Base-by-base conservation (phyloP, 2,113 vertebrate genomes). In the Brienomyrus longianalis region DNA sequence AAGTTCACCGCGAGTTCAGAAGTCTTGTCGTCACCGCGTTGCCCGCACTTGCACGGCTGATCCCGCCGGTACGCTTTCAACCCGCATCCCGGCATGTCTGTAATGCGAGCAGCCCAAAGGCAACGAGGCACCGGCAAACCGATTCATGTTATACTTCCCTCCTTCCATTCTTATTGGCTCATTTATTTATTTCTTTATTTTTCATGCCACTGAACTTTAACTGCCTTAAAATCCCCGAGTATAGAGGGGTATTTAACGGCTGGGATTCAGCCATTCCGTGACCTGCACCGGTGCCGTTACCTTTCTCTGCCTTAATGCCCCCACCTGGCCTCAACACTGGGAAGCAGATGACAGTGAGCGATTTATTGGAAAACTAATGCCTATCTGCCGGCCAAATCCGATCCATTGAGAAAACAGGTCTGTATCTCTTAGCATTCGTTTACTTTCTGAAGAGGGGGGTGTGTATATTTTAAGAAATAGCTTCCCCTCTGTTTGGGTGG, bases 91-190 rank as follows among this genome's bases (percentile, higher is more conserved):
- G 48, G 84, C 10, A 11, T 85, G 15, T 50, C 39, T 86, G 84
- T 86, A 50, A 86, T 84, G 83, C 47, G 21, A 84, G 83, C 83
- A 86, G 43, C 83, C 83, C 48, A 85, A 50, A 85, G 83, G 47
- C 83, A 48, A 23, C 23, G 23, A 85, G 47, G 45, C 83, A 85
- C 47, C 43, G 83, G 83, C 83, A n/a, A 51, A 35, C 50, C 15
- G n/a, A 31, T 54, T 54, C 51, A 56, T 35, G 11, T 51, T 86
- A 50, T 86, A 86, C 9, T 50, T 51, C 83, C 83, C 47, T 85
- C 83, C 83, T 86, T 86, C 23, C 45, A 23, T 50, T 86, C 83
- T 31, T 86, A 48, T 51, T 80, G 74, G 74, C 35, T 80, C 35
- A 1, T 43, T 43, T 80, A 43, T 80, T 86, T 27, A 85, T 47